Percentiles rank a stretch among this genome's conserved stretches.
Conservation (phyloP, 92 coral and sea anemone species). For the Scolanthus callimorphus region DNA sequence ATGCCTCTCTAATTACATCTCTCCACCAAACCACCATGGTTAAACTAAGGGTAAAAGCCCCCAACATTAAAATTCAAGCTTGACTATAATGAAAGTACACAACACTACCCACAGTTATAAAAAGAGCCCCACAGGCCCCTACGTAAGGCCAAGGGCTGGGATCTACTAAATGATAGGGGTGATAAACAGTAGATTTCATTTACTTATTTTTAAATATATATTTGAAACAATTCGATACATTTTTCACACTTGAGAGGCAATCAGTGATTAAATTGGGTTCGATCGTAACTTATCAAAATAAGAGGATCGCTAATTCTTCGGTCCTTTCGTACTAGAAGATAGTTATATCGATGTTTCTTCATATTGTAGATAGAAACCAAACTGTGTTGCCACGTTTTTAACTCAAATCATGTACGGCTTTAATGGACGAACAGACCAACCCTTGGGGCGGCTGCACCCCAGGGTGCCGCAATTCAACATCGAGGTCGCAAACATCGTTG, state of each 20-base stretch:
- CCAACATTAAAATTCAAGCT: constrained; percentile 63
- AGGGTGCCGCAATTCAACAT: constrained; percentile 94
- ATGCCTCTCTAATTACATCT: constrained; percentile 82
- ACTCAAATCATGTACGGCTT: constrained; percentile 97
- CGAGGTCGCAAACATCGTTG: constrained; percentile 97
- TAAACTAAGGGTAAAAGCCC: constrained; percentile 60
- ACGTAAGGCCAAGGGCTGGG: constrained; percentile 87
- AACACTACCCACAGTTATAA: constrained; percentile 80
- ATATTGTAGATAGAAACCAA: constrained; percentile 93
- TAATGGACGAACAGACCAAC: constrained; percentile 97
- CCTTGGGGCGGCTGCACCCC: constrained; percentile 93
- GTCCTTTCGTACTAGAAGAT: constrained; percentile 93
- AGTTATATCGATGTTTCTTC: constrained; percentile 80
- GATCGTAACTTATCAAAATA: constrained; percentile 81
- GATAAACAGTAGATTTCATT: constrained; percentile 66
- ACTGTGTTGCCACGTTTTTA: constrained; percentile 85
- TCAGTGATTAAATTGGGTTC: constrained; percentile 76
- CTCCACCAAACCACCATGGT: constrained; percentile 88
- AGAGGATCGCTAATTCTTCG: constrained; percentile 83
- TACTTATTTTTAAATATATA: constrained; percentile 19
- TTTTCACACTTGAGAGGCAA: constrained; percentile 86
- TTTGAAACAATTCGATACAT: constrained; percentile 72
- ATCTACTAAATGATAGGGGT: constrained; percentile 89
- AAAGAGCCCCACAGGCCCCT: constrained; percentile 82
- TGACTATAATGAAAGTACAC: constrained; percentile 86